Percentiles rank a stretch among this genome's conserved stretches.
Evolutionary conservation across 2,888 invertebrate species (phyloP).

Genomic region (Dilophus febrilis): DNA sequence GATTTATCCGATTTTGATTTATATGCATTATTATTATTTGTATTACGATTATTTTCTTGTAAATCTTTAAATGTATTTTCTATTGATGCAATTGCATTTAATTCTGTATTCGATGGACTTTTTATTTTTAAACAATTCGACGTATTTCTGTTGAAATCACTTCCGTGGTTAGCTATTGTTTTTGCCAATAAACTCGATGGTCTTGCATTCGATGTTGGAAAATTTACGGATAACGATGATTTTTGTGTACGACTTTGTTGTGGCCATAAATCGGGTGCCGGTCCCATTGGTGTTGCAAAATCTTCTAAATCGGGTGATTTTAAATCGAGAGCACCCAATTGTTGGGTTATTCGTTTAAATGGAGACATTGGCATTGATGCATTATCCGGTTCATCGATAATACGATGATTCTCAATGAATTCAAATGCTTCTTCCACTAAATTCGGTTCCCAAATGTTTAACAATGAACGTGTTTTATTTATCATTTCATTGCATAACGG

Average conservation of each 20-base stretch:
- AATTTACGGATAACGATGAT: constrained; percentile 8
- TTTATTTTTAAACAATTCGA: constrained; percentile 18
- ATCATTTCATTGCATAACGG: constrained; percentile 63
- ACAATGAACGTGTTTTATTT: constrained; percentile 56
- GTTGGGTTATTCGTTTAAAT: constrained; percentile 61
- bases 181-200: too few relatives aligned
- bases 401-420: constrained; percentile 57
- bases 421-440: constrained; percentile 72
- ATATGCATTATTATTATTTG: constrained; percentile 16
- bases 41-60: constrained; percentile 17
- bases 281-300: constrained; percentile 49
- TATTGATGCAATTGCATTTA: constrained; percentile 24
- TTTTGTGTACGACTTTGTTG: constrained; percentile 22
- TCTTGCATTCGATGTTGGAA: constrained; percentile 19
- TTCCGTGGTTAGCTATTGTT: constrained; percentile 12
- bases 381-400: constrained; percentile 32
- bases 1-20: constrained; percentile 1
- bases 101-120: constrained; percentile 22
- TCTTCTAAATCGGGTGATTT: constrained; percentile 57
- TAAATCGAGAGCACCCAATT: constrained; percentile 50
- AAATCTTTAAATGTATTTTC: constrained; percentile 25
- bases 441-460: constrained; percentile 72
- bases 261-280: constrained; percentile 46
- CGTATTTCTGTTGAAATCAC: constrained; percentile 1
- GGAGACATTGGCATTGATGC: constrained; percentile 41